Percentiles rank a stretch among this genome's conserved stretches.
phyloP scores from a whole-genome alignment of 2,888 invertebrate species.

The Chrysodeixis includens region DNA sequence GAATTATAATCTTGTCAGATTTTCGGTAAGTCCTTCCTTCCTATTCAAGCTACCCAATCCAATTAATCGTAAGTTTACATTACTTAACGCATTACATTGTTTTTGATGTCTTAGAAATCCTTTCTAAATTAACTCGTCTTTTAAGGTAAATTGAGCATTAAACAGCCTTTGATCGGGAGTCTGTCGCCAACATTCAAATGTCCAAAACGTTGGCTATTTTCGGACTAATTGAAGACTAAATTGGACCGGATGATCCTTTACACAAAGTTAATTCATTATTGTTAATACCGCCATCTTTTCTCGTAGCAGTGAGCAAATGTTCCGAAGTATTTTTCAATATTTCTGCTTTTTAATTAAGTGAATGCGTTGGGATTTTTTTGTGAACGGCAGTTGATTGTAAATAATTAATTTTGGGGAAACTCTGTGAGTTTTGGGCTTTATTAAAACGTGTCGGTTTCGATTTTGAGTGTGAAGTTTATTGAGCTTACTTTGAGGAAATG shows the following conservation, averaged over 20 bases:
- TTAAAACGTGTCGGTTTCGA: not conserved
- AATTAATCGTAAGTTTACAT: not conserved
- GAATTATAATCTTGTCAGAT: not conserved
- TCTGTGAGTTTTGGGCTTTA: not conserved
- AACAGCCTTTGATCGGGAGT: slow-evolving; percentile 26
- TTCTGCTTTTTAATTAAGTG: slow-evolving; percentile 42
- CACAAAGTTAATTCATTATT: slow-evolving; percentile 48
- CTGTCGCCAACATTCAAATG: slow-evolving; percentile 33
- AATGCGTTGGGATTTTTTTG: slow-evolving; percentile 23
- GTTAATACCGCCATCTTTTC: slow-evolving; percentile 40
- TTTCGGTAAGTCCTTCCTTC: not conserved
- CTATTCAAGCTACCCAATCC: not conserved
- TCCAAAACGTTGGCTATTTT: slow-evolving; percentile 31
- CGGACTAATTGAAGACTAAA: slow-evolving; percentile 47
- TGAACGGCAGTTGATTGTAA: slow-evolving; percentile 18
- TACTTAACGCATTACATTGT: not conserved
- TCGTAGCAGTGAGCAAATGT: slow-evolving; percentile 32
- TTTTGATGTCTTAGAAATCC: slow-evolving; percentile 11
- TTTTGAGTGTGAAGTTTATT: not conserved
- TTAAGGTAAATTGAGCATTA: slow-evolving; percentile 15
- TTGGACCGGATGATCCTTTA: slow-evolving; percentile 35
- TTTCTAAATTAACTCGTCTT: not conserved
- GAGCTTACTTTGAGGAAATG: not conserved
- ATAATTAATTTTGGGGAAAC: slow-evolving; percentile 24
- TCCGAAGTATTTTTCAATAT: slow-evolving; percentile 37